Percentiles rank a stretch among this genome's conserved stretches.
Evolutionary conservation across 2,797 vertebrate genomes (phyloP).

Genomic region (Cetoscarus ocellatus): DNA sequence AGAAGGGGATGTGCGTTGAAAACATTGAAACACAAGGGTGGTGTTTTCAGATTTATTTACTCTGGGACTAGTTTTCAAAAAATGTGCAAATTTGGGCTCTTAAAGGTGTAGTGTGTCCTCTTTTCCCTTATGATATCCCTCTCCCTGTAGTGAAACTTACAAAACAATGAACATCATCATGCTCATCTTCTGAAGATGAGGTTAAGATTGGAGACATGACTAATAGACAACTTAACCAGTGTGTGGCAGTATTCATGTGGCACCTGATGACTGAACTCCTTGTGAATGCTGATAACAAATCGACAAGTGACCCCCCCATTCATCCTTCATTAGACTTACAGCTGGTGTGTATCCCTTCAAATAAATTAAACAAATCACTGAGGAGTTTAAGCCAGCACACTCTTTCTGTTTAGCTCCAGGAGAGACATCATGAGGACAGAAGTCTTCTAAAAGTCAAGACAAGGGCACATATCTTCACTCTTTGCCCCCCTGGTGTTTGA

Average conservation of each 20-base stretch:
- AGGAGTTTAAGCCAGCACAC: constrained; percentile 14
- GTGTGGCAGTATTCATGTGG: constrained; percentile 1
- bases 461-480: constrained; percentile 70
- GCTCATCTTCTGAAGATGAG: constrained; percentile 19
- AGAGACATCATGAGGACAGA: constrained; percentile 38
- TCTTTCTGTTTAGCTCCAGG: constrained; percentile 38
- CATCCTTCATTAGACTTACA: constrained; percentile 52
- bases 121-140: constrained; percentile 1
- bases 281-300: constrained; percentile 37
- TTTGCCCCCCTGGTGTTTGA: constrained; percentile 57
- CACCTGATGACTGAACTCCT: constrained; percentile 35
- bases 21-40: too few species aligned
- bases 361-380: constrained; percentile 42
- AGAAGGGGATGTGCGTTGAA: too few species aligned
- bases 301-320: constrained; percentile 47
- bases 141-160: constrained; percentile 17
- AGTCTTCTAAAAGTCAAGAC: constrained; percentile 69
- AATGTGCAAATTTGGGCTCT: too few species aligned
- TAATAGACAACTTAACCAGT: constrained; percentile 21
- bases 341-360: constrained; percentile 31
- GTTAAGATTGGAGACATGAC: constrained; percentile 5
- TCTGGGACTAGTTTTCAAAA: too few species aligned
- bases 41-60: too few species aligned
- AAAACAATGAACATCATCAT: constrained; percentile 19
- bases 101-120: too few species aligned